Percentiles rank a stretch among this genome's conserved stretches.
Conservation (phyloP, 2,113 vertebrate species). For the Embiotoca jacksoni region DNA sequence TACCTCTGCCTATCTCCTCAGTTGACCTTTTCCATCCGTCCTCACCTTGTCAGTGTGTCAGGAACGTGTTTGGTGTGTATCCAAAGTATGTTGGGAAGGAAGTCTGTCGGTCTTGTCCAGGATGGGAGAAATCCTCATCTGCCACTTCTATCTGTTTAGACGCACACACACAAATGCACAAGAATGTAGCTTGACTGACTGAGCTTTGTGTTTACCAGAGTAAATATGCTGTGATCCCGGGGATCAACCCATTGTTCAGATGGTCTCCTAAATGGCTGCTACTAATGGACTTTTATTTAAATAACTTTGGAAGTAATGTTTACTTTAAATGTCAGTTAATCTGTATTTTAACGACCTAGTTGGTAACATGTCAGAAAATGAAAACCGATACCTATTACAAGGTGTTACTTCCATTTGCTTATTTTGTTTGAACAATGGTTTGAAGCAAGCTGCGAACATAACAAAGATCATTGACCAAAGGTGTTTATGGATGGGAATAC, state of each 20-base stretch:
- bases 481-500: no score
- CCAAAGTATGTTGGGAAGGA: constrained; percentile 32
- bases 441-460: background rate
- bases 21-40: constrained; percentile 14
- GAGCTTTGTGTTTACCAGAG: constrained; percentile 46
- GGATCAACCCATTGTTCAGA: constrained; percentile 36
- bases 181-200: constrained; percentile 33
- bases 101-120: constrained; percentile 16
- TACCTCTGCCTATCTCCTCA: background rate
- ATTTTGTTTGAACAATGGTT: background rate
- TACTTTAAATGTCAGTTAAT: background rate
- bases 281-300: constrained; percentile 29
- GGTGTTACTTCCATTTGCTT: background rate
- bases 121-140: constrained; percentile 43
- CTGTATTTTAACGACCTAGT: background rate
- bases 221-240: constrained; percentile 28
- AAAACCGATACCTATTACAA: background rate
- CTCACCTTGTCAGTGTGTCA: background rate
- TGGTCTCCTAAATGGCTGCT: constrained; percentile 8
- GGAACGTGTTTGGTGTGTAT: constrained; percentile 31
- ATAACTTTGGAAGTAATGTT: background rate
- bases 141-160: constrained; percentile 42
- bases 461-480: no score
- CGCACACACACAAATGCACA: constrained; percentile 35
- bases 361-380: background rate